Percentiles rank a stretch among this genome's conserved stretches.
These are phyloP conservation scores for Porites rus DNA, from an alignment of 92 coral and sea anemone genomes.

Conservation along the genomic window DNA sequence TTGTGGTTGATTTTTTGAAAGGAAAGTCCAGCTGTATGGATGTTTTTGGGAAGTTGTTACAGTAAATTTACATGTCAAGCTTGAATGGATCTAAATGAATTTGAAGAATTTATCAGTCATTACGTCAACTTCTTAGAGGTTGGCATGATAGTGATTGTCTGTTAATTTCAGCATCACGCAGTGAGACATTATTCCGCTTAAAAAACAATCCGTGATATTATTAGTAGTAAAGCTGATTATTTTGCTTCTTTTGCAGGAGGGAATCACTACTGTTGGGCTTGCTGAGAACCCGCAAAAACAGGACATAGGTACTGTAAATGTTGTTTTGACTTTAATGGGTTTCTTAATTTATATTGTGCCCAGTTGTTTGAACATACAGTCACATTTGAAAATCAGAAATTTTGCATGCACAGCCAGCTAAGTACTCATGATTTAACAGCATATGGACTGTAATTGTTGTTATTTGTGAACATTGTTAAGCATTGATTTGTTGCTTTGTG, in stretches of 20 bases:
- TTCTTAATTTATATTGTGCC: neutral
- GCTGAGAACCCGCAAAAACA: slow-evolving; percentile 78
- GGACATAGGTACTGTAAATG: slow-evolving; percentile 78
- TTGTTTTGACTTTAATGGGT: neutral
- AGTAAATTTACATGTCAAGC: slow-evolving; percentile 42
- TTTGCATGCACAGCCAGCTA: neutral
- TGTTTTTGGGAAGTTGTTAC: neutral
- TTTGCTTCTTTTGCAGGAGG: slow-evolving; percentile 74
- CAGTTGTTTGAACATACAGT: neutral
- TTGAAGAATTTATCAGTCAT: slow-evolving; percentile 60
- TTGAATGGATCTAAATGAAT: slow-evolving; percentile 62
- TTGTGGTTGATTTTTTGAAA: neutral
- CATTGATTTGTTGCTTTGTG: neutral
- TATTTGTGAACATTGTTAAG: neutral
- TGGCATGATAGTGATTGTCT: neutral
- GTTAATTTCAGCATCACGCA: neutral
- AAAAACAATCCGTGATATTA: neutral
- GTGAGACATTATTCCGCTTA: neutral
- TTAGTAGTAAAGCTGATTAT: neutral
- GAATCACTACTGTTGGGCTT: slow-evolving; percentile 92
- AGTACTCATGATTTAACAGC: too few species aligned
- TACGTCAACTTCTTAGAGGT: slow-evolving; percentile 34
- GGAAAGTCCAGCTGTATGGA: neutral
- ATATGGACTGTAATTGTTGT: neutral
- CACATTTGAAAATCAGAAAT: neutral